Conservation (phyloP, 1,140 invertebrate species). For the Philopotamus ludificatus region DNA sequence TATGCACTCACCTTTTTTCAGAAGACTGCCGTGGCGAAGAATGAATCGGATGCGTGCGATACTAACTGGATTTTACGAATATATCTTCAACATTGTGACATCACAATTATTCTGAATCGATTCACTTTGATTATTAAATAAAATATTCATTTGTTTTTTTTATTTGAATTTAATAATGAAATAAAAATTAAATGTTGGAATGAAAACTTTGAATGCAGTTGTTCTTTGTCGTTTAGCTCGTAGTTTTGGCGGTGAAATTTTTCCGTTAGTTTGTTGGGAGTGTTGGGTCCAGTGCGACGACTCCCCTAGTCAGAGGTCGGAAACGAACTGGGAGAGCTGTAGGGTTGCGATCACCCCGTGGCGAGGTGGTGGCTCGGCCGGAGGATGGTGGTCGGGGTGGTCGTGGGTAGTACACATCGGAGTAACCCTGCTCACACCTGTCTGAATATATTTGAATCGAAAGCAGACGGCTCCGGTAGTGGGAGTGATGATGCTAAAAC, state of each 20-base stretch:
- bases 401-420: neutral
- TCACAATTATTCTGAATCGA: too few relatives aligned
- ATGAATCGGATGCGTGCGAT: too few relatives aligned
- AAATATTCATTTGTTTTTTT: too few relatives aligned
- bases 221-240: too few relatives aligned
- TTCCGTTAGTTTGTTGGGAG: neutral
- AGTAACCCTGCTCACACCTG: conserved; percentile 11
- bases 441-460: conserved; percentile 14
- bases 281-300: neutral
- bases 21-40: too few relatives aligned
- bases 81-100: too few relatives aligned
- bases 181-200: too few relatives aligned
- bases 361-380: neutral
- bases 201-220: too few relatives aligned
- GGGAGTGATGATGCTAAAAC: conserved; percentile 3
- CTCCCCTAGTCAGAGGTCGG: neutral
- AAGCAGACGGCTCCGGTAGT: neutral
- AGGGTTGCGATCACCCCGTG: neutral
- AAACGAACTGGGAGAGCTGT: conserved; percentile 4
- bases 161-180: too few relatives aligned
- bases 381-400: neutral
- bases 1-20: too few relatives aligned
- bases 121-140: too few relatives aligned
- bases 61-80: too few relatives aligned
- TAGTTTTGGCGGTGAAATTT: neutral